phyloP scores from a whole-genome alignment of 2,797 vertebrate genomes.

The Philypnodon macrostomus region DNA sequence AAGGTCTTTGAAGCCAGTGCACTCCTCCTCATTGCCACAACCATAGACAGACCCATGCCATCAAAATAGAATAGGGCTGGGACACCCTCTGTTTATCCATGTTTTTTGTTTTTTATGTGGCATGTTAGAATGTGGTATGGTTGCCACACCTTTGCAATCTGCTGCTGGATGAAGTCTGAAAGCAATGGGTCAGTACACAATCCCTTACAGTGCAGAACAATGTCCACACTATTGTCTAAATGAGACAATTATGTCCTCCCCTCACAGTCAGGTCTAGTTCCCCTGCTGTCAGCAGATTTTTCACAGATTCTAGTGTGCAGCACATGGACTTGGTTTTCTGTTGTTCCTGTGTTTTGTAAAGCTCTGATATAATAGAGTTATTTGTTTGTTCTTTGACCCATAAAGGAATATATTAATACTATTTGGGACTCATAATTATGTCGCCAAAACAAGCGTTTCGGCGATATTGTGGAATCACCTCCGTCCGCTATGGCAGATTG shows the following conservation, averaged over 20 bases:
- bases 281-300: too few relatives aligned
- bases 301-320: too few relatives aligned
- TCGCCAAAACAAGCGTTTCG: too few relatives aligned
- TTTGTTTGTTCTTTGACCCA: too few relatives aligned
- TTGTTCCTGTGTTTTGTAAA: too few relatives aligned
- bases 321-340: too few relatives aligned
- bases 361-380: too few relatives aligned
- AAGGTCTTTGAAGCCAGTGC: constrained; percentile 95
- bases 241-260: constrained; percentile 71
- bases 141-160: constrained; percentile 90
- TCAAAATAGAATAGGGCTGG: constrained; percentile 93
- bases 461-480: too few relatives aligned
- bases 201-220: constrained; percentile 59
- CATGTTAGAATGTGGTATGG: constrained; percentile 82
- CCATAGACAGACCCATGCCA: constrained; percentile 92
- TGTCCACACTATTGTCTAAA: constrained; percentile 67
- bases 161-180: constrained; percentile 73
- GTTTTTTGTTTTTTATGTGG: constrained; percentile 91
- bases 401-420: too few relatives aligned
- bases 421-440: too few relatives aligned
- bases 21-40: constrained; percentile 87
- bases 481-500: too few relatives aligned
- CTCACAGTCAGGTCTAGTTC: constrained; percentile 41
- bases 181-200: constrained; percentile 57
- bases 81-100: constrained; percentile 92